Percentiles rank a stretch among this genome's conserved stretches.
phyloP scores from a whole-genome alignment of 2,888 invertebrate genomes.

The Papilio gigon region DNA sequence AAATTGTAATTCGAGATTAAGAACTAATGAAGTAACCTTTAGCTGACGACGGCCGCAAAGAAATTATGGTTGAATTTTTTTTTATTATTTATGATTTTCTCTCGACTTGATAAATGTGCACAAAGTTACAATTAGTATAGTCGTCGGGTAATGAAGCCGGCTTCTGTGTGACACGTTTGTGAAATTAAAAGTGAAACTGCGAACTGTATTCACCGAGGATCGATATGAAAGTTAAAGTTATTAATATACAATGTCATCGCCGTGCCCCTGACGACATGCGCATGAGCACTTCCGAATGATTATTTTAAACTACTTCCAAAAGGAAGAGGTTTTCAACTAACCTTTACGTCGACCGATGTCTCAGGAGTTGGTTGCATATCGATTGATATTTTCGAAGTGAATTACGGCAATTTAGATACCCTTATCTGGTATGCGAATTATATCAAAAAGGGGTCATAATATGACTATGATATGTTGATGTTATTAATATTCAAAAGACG shows the following conservation, averaged over 20 bases:
- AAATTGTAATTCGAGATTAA: not conserved
- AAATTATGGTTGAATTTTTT: no score
- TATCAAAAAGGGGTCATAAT: not conserved
- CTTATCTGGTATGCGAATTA: not conserved
- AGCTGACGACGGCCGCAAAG: no score
- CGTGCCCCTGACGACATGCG: no score
- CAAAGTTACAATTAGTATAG: not conserved
- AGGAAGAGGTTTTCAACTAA: not conserved
- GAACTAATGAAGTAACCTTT: not conserved
- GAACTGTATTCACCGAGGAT: not conserved
- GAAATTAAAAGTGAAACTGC: slow-evolving; percentile 17
- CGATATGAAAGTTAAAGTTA: not conserved
- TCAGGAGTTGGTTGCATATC: not conserved
- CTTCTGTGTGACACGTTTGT: not conserved
- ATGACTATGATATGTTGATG: not conserved
- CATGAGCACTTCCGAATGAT: not conserved
- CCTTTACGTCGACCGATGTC: no score
- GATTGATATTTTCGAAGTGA: not conserved
- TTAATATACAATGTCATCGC: not conserved
- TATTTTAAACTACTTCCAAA: not conserved
- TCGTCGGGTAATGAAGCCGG: not conserved
- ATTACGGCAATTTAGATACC: not conserved
- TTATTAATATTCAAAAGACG: slow-evolving; percentile 25
- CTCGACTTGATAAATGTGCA: slow-evolving; percentile 1
- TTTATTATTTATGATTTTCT: no score